phyloP scores from a whole-genome alignment of 2,797 vertebrate genomes.

The Gymnoscopelus microlampas region DNA sequence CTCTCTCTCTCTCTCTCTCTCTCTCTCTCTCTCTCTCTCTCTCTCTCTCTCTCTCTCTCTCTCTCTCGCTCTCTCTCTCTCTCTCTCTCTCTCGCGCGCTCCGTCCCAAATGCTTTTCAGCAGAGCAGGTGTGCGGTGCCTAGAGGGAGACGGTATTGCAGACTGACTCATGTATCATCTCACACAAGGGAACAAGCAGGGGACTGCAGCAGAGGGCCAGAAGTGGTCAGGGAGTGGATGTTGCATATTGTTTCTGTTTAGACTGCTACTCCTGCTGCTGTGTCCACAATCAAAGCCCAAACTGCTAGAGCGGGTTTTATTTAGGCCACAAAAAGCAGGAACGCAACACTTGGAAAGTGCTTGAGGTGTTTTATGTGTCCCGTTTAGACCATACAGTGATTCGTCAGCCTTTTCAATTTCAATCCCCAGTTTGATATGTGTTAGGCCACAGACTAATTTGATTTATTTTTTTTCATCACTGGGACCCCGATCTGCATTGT shows the following conservation, averaged over 20 bases:
- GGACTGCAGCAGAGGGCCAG: conserved; percentile 7
- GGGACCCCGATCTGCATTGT: too few species aligned
- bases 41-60: conserved; percentile 23
- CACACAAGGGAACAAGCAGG: conserved; percentile 2
- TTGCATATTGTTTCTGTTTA: conserved; percentile 28
- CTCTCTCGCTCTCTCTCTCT: conserved; percentile 22
- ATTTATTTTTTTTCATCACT: too few species aligned
- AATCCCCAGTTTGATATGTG: too few species aligned
- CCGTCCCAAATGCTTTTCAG: conserved; percentile 52
- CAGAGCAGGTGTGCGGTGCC: conserved; percentile 29
- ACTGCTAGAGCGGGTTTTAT: background rate
- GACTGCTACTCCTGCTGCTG: too few species aligned
- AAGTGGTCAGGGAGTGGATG: conserved; percentile 27
- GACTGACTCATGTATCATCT: conserved; percentile 43
- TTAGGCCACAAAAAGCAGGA: background rate
- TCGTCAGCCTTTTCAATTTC: too few species aligned
- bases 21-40: conserved; percentile 12
- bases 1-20: conserved; percentile 21
- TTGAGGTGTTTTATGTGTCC: too few species aligned
- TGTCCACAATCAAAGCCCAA: background rate
- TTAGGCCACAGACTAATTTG: too few species aligned
- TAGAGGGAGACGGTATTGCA: conserved; percentile 23
- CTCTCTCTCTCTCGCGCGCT: conserved; percentile 2
- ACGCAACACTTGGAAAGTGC: too few species aligned
- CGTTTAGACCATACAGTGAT: too few species aligned